phyloP scores from a whole-genome alignment of 2,113 vertebrate species.

The Steatornis caripensis region DNA sequence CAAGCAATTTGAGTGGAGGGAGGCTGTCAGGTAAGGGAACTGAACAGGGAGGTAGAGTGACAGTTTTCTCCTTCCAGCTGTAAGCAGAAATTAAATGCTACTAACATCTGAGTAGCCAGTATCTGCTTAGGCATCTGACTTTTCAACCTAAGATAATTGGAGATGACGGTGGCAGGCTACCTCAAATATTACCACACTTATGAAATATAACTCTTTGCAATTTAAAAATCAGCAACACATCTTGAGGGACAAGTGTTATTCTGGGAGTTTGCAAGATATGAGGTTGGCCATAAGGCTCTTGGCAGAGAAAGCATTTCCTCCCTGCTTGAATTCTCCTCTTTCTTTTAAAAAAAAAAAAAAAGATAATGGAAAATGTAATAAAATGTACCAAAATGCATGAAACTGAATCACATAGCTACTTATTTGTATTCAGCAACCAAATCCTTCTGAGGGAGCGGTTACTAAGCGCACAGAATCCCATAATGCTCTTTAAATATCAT shows the following conservation, averaged over 20 bases:
- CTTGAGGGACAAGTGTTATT: not conserved
- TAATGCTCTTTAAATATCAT: slow-evolving; percentile 62
- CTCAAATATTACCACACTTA: not conserved
- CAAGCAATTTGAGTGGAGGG: not conserved
- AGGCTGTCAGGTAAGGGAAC: not conserved
- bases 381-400: slow-evolving; percentile 26
- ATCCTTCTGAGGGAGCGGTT: not conserved
- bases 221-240: not conserved
- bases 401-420: slow-evolving; percentile 1
- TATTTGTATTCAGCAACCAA: slow-evolving; percentile 37
- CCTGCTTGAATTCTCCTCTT: not conserved
- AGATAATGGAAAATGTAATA: not conserved
- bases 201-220: not conserved
- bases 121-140: not conserved
- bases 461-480: slow-evolving; percentile 37
- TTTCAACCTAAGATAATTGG: not conserved
- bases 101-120: not conserved
- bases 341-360: not conserved
- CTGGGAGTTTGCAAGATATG: not conserved
- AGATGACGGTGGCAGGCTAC: not conserved
- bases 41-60: not conserved
- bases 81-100: not conserved
- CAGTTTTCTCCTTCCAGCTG: not conserved
- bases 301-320: not conserved
- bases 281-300: not conserved